Base-by-base conservation (phyloP, 2,797 vertebrate genomes). In the Petrocephalus schoutedeni region DNA sequence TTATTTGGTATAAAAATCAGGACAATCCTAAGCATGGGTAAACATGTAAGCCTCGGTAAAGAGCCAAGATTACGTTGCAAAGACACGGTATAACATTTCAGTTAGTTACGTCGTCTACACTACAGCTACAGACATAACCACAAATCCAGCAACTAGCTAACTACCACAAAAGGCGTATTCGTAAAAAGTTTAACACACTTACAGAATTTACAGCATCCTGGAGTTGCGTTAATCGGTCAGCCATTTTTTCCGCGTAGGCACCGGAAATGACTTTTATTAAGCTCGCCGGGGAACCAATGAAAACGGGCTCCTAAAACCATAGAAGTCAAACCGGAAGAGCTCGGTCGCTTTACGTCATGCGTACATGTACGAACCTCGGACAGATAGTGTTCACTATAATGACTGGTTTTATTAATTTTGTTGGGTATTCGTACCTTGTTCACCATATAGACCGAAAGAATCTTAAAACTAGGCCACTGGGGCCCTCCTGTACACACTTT, bases 201-300 rank as follows among this genome's bases (percentile, higher is more conserved):
- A 99, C 98, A 92, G 98, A 99, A 89, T 99, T 99, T 59, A 99
- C 97, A 0, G 98, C 98, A 64, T 99, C 98, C 89, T 99, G 98
- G 0, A 99, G 92, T 89, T 99, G 98, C 0, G 98, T 99, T 54
- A 99, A 90, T 1, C 98, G 92, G 86, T 99, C 98, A 93, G 98
- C 98, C 98, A 99, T 99, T 0, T 92, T 94, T 91, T 28, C 32
- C 4, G 51, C 82, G 49, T 53, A 23, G 58, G 36, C 53, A 83
- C 74, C 71, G 71, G 54, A 80, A 82, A 45, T 56, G n/a, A 82
- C 8, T 51, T 9, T 41, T 7, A 36, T 53, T 32, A 8, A 56
- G 28, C 36, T 12, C 28, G 85, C 10, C 1, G 16, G 3, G 19
- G 41, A 82, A 32, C 89, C 89, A 89, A 88, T 88, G 36, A 80